Percentiles rank a stretch among this genome's conserved stretches.
These are phyloP conservation scores for Strigops habroptila DNA, from an alignment of 2,113 vertebrate genomes.

Conservation along the genomic window DNA sequence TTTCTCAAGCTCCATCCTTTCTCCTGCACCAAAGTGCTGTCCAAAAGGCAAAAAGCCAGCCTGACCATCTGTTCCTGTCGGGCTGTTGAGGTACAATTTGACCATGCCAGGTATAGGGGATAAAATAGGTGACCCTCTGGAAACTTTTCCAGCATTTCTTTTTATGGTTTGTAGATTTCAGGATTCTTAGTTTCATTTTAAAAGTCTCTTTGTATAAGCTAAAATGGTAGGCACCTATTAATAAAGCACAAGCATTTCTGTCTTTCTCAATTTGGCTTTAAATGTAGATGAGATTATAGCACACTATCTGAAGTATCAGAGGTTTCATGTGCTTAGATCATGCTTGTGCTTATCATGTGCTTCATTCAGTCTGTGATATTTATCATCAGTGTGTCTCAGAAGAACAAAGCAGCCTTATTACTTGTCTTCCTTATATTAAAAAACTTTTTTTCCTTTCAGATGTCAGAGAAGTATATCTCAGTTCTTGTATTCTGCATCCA, in stretches of 20 bases:
- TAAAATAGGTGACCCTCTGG: not conserved
- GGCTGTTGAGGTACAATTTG: not conserved
- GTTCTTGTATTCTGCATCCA: conserved; percentile 49
- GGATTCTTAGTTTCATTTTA: not conserved
- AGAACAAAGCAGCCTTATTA: conserved; percentile 63
- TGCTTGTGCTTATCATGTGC: conserved; percentile 26
- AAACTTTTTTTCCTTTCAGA: conserved; percentile 33
- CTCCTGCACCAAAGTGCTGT: not conserved
- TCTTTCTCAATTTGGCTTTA: not conserved
- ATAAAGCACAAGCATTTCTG: not conserved
- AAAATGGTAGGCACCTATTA: conserved; percentile 4
- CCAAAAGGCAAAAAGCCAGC: not conserved
- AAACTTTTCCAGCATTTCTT: not conserved
- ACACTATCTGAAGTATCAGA: conserved; percentile 9
- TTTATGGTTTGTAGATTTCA: not conserved
- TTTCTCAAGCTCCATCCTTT: not conserved
- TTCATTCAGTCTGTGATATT: conserved; percentile 45
- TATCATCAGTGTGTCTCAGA: conserved; percentile 41
- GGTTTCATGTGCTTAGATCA: conserved; percentile 20
- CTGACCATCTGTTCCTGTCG: not conserved
- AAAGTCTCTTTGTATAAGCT: not conserved
- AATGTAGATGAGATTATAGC: not conserved
- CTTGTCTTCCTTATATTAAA: conserved; percentile 45
- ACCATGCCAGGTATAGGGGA: not conserved
- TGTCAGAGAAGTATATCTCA: conserved; percentile 42